A percentile compares a stretch with the other conserved stretches of the same genome.
These are phyloP conservation scores for Galerucella nymphaeae DNA, from an alignment of 2,888 invertebrate genomes.

Conservation along the genomic window DNA sequence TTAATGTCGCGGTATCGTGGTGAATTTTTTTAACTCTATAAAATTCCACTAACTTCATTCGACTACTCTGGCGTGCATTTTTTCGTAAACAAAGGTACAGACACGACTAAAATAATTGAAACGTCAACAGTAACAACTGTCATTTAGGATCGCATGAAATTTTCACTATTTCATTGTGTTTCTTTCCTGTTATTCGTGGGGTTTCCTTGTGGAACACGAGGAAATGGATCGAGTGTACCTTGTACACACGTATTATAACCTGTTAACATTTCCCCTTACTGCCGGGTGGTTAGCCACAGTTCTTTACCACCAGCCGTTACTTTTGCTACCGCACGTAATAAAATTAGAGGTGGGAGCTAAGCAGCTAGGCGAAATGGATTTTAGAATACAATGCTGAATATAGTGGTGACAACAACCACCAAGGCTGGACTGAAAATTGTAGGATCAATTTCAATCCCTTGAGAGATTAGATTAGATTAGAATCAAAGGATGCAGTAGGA, in stretches of 20 bases:
- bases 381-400: not conserved
- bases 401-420: not conserved
- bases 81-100: too few species aligned
- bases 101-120: conserved; percentile 3
- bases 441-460: too few species aligned
- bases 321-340: not conserved
- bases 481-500: too few species aligned
- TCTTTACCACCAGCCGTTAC: conserved; percentile 23
- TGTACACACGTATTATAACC: conserved; percentile 38
- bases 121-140: conserved; percentile 13
- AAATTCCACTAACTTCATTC: too few species aligned
- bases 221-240: conserved; percentile 17
- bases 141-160: not conserved
- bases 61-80: too few species aligned
- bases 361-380: too few species aligned
- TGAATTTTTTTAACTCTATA: too few species aligned
- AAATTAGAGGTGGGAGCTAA: conserved; percentile 2
- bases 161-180: conserved; percentile 28
- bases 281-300: conserved; percentile 36
- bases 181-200: conserved; percentile 23
- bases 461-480: too few species aligned
- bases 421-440: too few species aligned
- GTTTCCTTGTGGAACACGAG: conserved; percentile 11
- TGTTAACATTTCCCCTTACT: conserved; percentile 40
- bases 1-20: conserved; percentile 6